Evolutionary conservation across 2,113 vertebrate genomes (phyloP).

Genomic region (Pituophis catenifer): DNA sequence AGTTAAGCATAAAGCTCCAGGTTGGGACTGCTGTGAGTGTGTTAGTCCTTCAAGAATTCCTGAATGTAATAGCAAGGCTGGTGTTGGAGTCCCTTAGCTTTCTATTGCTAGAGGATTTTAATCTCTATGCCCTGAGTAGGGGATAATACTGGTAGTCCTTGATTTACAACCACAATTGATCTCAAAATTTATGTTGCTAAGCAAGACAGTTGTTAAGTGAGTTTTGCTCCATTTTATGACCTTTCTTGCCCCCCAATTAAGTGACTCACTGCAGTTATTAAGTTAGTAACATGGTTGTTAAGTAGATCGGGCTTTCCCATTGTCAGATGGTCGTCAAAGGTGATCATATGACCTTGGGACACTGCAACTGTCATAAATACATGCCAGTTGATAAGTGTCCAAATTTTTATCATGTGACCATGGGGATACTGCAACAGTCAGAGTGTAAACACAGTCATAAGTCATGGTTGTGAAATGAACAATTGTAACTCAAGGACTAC

Average conservation of each 20-base stretch:
- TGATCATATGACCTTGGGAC: too few relatives aligned
- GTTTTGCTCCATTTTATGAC: not conserved
- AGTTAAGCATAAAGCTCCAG: not conserved
- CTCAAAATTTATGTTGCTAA: not conserved
- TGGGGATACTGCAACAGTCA: not conserved
- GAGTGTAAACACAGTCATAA: not conserved
- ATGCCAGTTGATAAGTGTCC: not conserved
- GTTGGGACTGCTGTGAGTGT: not conserved
- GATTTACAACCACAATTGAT: not conserved
- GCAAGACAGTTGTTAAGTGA: not conserved
- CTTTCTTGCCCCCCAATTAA: not conserved
- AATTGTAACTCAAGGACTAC: not conserved
- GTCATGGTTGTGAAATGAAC: not conserved
- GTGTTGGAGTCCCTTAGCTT: not conserved
- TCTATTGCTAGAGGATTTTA: not conserved
- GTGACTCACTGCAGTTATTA: not conserved
- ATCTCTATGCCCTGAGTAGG: not conserved
- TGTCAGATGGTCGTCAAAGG: too few relatives aligned
- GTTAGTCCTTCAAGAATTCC: not conserved
- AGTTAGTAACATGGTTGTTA: not conserved
- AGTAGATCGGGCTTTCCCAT: too few relatives aligned
- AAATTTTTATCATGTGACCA: not conserved
- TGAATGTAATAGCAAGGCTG: not conserved
- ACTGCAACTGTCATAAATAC: not conserved
- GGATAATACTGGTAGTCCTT: not conserved